Evolutionary conservation across 2,888 invertebrate genomes (phyloP), one percentile per base, ranked within the genome.

Genomic region (Crepidodera aurea): DNA sequence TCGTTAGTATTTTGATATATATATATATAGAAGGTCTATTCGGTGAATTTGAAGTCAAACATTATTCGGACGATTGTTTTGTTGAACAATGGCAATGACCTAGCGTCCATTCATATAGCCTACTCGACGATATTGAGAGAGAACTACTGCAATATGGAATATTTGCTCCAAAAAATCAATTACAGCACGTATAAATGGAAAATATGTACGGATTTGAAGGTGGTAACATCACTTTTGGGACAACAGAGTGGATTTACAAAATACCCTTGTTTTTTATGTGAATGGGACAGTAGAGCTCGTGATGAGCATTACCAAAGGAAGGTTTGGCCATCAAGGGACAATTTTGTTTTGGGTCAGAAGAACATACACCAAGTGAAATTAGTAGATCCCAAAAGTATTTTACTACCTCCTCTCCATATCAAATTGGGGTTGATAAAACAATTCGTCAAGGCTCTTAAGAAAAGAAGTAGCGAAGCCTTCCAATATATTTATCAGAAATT

Each of bases 61-160:
- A 32, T 32, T 2, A 32, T 32, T 32, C 10, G n/a, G 51, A 32
- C 16, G 58, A 50, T 19, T 58, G 58, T 50, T 22, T 39, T 50
- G 13, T 42, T 55, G 13, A 40, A 55, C 16, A 55, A 44, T 12
- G 74, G 7, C 76, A 80, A 77, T 57, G 53, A 68, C 42, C 76
- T 70, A 78, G 13, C 44, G 10, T 19, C 55, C 27, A 44, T 55
- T 55, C 55, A 44, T 13, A 25, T 55, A 18, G 29, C 55, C 29
- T 13, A 55, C 25, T 55, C 55, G 25, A 25, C 25, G 25, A 25
- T 25, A 4, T 25, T 25, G 25, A 25, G 25, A 4, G 25, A 25
- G 25, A 25, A 25, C 25, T 25, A 25, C 25, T 6, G 25, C 25
- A 25, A 25, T 25, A 25, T 25, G 6, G 25, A 25, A 3, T 25